Base-by-base conservation (phyloP, 2,888 invertebrate genomes). In the Hypselothyrea guttata region DNA sequence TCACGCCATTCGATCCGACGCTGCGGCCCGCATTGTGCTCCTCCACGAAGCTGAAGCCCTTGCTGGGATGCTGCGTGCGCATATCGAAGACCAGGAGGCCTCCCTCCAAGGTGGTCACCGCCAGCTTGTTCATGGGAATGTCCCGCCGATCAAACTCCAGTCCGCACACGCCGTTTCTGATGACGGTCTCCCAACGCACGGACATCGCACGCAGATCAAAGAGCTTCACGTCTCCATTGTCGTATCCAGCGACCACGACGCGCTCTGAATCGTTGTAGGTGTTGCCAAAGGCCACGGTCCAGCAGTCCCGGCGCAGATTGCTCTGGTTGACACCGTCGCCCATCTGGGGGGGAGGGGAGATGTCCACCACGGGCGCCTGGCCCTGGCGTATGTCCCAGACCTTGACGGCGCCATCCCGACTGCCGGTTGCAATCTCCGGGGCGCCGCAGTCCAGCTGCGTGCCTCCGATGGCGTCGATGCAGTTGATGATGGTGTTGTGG, bases 341-440 rank as follows among this genome's bases (percentile, higher is more conserved):
- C 15, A 71, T 77, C 2, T 69, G 59, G 0, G 75, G 4, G 2
- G 89, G 88, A 0, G 90, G 86, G 13, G 86, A 86, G 57, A 98
- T 98, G 72, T 95, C 93, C 0, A 97, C 97, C 0, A 98, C 98
- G 0, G 98, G 97, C 31, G 92, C 92, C 44, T 94, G 94, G 86
- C 95, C 95, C 89, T 98, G 98, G 1, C 98, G 92, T 0, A 96
- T 94, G 89, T 98, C 98, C 98, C 98, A 98, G 0, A 98, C 94
- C 91, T 97, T 98, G 0, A 98, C 97, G 40, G 94, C 92, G 92
- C 98, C 98, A 92, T 98, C 98, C 89, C 96, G 92, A 71, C 97
- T 95, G 4, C 97, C 98, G 4, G 98, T 98, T 0, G 95, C 97
- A 78, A 98, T 94, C 92, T 98, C 98, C 5, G 98, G 98, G 1